Conservation (phyloP, 1,140 invertebrate genomes). For the Phocides pigmalion region DNA sequence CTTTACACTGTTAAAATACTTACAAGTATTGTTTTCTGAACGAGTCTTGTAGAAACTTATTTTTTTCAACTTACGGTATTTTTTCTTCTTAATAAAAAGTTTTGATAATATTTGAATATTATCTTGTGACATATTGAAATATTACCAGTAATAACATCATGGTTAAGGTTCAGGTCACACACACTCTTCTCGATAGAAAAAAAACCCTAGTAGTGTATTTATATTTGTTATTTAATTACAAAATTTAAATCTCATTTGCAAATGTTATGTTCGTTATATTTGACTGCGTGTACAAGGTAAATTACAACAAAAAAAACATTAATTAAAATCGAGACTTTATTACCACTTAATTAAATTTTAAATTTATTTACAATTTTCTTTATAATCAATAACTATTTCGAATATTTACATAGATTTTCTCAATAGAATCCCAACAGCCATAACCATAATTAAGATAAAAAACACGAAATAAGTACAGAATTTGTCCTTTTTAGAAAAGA, state of each 20-base stretch:
- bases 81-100: too few relatives aligned
- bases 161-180: too few relatives aligned
- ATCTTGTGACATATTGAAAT: too few relatives aligned
- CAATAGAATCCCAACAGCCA: slow-evolving; percentile 40
- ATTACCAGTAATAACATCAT: too few relatives aligned
- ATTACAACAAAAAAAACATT: neutral
- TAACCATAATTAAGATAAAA: slow-evolving; percentile 34
- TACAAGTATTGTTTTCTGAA: slow-evolving; percentile 6
- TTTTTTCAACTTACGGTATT: too few relatives aligned
- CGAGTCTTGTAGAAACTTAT: neutral
- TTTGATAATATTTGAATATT: too few relatives aligned
- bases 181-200: too few relatives aligned
- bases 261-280: too few relatives aligned
- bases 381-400: slow-evolving; percentile 28
- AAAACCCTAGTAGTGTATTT: too few relatives aligned
- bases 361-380: slow-evolving; percentile 28
- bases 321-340: slow-evolving; percentile 29
- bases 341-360: slow-evolving; percentile 30
- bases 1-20: slow-evolving; percentile 11
- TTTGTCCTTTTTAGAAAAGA: slow-evolving; percentile 33
- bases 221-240: too few relatives aligned
- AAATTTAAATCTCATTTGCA: too few relatives aligned
- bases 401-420: slow-evolving; percentile 45
- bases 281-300: neutral
- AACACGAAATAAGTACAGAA: slow-evolving; percentile 31